Percentiles rank a stretch among this genome's conserved stretches.
Evolutionary conservation across 2,797 vertebrate genomes (phyloP).

Genomic region (Holocentrus rufus): DNA sequence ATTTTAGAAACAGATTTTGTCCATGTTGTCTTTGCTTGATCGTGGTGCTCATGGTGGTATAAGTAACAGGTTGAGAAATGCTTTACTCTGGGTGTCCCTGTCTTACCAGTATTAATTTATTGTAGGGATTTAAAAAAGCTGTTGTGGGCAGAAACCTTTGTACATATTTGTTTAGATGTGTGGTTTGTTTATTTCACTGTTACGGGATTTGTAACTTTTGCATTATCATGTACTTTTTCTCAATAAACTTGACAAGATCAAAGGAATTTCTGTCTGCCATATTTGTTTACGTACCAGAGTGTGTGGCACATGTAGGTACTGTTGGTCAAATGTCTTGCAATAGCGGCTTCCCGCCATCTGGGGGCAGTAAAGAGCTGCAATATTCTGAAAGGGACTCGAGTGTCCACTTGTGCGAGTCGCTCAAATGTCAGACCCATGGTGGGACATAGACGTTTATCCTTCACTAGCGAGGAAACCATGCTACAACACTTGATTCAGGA

Average conservation of each 20-base stretch:
- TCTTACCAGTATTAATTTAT: conserved; percentile 44
- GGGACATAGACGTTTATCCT: no score
- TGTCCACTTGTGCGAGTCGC: neutral
- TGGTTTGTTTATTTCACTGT: conserved; percentile 28
- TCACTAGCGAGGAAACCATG: no score
- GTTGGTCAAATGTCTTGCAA: neutral
- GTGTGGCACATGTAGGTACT: neutral
- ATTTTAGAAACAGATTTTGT: conserved; percentile 7
- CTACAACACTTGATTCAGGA: no score
- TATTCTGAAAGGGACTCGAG: neutral
- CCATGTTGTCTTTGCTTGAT: neutral
- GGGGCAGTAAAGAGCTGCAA: conserved; percentile 50
- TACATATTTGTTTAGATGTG: conserved; percentile 55
- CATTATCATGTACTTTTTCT: conserved; percentile 64
- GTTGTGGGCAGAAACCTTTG: conserved; percentile 55
- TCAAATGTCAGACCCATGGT: no score
- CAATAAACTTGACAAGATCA: conserved; percentile 70
- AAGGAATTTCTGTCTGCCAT: neutral
- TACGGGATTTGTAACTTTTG: conserved; percentile 63
- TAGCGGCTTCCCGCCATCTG: conserved; percentile 19
- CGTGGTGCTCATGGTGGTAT: conserved; percentile 4
- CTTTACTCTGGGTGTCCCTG: neutral
- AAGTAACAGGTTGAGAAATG: conserved; percentile 7
- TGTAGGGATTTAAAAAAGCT: conserved; percentile 14
- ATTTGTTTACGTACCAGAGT: neutral